These are phyloP conservation scores for Vollenhovia emeryi DNA, from an alignment of 1,140 invertebrate genomes.

Conservation along the genomic window DNA sequence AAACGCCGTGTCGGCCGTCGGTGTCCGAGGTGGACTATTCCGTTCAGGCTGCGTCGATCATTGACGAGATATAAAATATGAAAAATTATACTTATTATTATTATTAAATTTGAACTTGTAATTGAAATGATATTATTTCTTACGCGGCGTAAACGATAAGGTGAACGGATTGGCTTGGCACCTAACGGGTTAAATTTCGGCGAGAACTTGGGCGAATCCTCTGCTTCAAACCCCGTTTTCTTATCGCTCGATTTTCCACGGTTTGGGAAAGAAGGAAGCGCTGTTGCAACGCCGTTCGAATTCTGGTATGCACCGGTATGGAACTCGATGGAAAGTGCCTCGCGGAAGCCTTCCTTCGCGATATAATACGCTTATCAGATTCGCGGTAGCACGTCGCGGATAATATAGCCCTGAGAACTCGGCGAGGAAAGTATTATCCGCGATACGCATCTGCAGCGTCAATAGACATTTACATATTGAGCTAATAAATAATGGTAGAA, in stretches of 20 bases:
- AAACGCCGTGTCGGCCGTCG: no score
- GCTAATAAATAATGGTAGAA: not conserved
- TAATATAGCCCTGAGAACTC: conserved; percentile 56
- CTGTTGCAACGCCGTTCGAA: conserved; percentile 61
- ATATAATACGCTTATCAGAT: conserved; percentile 69
- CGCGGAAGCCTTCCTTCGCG: conserved; percentile 68
- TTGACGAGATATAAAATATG: no score
- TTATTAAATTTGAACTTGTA: no score
- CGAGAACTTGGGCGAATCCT: not conserved
- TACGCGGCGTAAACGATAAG: no score
- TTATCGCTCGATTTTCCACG: not conserved
- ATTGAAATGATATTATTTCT: no score
- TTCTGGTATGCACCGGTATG: conserved; percentile 60
- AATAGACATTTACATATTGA: conserved; percentile 8
- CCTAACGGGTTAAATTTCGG: no score
- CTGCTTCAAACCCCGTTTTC: not conserved
- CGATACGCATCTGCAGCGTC: not conserved
- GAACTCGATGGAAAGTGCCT: conserved; percentile 68
- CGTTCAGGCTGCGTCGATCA: no score
- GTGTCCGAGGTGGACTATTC: no score
- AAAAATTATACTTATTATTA: no score
- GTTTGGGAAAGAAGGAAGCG: conserved; percentile 55
- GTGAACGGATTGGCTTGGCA: no score
- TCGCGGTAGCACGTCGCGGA: conserved; percentile 44
- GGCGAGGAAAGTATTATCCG: conserved; percentile 45